Conservation (phyloP, 1,140 invertebrate species). For the Panonychus citri region DNA sequence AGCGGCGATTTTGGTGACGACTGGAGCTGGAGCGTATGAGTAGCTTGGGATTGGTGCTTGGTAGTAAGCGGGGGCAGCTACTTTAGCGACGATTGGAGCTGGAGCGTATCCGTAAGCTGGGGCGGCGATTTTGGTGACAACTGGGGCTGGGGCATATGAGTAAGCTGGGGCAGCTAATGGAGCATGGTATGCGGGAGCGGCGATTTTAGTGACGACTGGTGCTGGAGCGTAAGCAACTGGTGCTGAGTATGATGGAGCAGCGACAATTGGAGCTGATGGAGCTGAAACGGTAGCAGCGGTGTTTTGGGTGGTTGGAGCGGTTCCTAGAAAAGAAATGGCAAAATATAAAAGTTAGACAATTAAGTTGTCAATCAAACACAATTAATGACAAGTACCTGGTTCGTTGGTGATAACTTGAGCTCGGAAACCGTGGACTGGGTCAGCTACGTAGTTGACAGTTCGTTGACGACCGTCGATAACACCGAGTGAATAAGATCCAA, state of each 20-base stretch:
- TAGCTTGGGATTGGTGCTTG: background rate
- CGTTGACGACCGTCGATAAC: conserved; percentile 17
- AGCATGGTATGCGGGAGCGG: background rate
- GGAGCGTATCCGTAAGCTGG: background rate
- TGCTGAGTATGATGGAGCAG: conserved; percentile 3
- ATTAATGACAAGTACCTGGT: conserved; percentile 8
- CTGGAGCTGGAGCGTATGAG: background rate
- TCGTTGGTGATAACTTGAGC: conserved; percentile 14
- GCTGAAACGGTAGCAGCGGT: conserved; percentile 13
- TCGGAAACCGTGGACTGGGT: conserved; percentile 15
- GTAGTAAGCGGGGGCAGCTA: background rate
- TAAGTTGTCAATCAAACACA: background rate
- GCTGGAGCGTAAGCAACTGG: conserved; percentile 14
- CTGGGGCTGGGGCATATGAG: background rate
- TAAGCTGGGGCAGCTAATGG: background rate
- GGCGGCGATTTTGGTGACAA: background rate
- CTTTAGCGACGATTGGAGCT: background rate
- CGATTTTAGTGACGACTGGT: conserved; percentile 7
- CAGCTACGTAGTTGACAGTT: conserved; percentile 19
- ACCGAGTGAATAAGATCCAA: conserved; percentile 17
- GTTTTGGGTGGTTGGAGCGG: background rate
- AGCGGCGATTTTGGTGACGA: background rate
- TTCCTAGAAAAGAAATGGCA: too few species aligned
- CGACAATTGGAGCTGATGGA: conserved; percentile 16
- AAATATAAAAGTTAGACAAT: too few species aligned